These are phyloP conservation scores for Halocynthia roretzi DNA, from an alignment of 23 tunicate species.

Conservation along the genomic window DNA sequence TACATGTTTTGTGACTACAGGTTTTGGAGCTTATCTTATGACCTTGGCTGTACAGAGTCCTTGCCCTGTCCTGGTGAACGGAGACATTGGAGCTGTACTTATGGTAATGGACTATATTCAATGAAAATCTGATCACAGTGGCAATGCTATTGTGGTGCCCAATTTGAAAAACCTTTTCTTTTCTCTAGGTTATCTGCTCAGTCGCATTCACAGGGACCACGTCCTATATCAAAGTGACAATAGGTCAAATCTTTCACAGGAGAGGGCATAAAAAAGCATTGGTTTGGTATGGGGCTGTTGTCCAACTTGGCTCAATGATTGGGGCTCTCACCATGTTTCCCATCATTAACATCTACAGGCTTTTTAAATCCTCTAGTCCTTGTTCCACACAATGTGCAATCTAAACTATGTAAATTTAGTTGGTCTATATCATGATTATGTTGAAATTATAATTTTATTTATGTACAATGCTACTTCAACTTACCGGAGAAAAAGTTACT, in stretches of 20 bases:
- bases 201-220: conserved; percentile 46
- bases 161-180: background rate
- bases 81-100: conserved; percentile 43
- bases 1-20: conserved; percentile 10
- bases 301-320: conserved; percentile 76
- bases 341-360: conserved; percentile 42
- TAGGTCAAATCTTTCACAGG: conserved; percentile 64
- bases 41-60: conserved; percentile 73
- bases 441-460: no score
- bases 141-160: no score
- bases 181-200: conserved; percentile 63
- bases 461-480: no score
- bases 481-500: no score
- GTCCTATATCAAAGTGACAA: conserved; percentile 76
- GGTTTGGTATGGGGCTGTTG: conserved; percentile 89
- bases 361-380: conserved; percentile 33
- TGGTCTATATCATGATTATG: no score
- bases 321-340: conserved; percentile 82
- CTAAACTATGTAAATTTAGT: no score
- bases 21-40: conserved; percentile 69
- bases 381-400: conserved; percentile 9
- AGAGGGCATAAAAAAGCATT: conserved; percentile 54
- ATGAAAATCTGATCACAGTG: no score
- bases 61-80: conserved; percentile 68
- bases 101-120: conserved; percentile 46